A percentile compares a stretch with the other conserved stretches of the same genome.
Evolutionary conservation across 30 jellyfish, hydroid and myxozoan genomes (phyloP).

Genomic region (Morbakka virulenta): DNA sequence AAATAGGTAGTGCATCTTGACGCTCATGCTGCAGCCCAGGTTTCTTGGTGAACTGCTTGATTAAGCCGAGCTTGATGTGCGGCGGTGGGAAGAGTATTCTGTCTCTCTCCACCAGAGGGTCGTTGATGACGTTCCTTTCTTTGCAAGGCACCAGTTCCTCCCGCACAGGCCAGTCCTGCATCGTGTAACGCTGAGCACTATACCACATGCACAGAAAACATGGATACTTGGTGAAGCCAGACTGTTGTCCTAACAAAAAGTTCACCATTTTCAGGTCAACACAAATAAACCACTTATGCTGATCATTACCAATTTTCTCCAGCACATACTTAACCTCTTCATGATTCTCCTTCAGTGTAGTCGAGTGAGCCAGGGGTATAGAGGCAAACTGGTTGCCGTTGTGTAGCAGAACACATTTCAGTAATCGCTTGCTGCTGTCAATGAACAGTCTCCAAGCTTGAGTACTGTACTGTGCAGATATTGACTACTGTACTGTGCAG

Average conservation of each 20-base stretch:
- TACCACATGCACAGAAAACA: constrained; percentile 12
- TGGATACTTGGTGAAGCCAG: not conserved
- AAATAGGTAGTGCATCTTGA: not conserved
- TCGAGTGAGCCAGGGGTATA: no score
- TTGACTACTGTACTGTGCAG: no score
- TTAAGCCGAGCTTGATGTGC: constrained; percentile 27
- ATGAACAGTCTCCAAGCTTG: no score
- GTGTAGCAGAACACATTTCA: no score
- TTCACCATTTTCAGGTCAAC: no score
- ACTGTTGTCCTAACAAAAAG: not conserved
- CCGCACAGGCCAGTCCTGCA: constrained; percentile 15
- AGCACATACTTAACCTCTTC: no score
- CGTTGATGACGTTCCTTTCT: constrained; percentile 17
- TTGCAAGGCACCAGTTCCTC: constrained; percentile 32
- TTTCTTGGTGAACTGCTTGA: constrained; percentile 15
- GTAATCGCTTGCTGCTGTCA: no score
- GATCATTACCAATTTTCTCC: no score
- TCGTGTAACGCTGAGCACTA: constrained; percentile 4
- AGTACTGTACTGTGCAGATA: no score
- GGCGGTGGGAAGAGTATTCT: constrained; percentile 36
- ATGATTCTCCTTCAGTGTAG: no score
- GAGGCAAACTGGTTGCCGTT: no score
- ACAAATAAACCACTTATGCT: no score
- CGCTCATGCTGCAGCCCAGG: constrained; percentile 24
- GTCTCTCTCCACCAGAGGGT: constrained; percentile 23